Percentiles rank a stretch among this genome's conserved stretches.
These are phyloP conservation scores for Apamea monoglypha DNA, from an alignment of 2,888 invertebrate species.

Conservation along the genomic window DNA sequence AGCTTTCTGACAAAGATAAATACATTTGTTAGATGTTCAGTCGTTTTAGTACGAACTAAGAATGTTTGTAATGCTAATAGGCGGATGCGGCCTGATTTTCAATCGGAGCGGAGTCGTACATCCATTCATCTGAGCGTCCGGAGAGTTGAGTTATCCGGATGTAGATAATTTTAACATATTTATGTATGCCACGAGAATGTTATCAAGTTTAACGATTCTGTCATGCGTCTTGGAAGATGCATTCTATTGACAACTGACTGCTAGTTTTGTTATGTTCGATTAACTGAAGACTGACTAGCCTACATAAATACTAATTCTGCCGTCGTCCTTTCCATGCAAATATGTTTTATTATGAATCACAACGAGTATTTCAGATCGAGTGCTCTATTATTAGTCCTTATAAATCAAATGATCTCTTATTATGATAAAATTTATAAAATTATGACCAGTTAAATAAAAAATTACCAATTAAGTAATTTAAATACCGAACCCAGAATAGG, in stretches of 20 bases:
- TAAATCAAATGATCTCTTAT: neutral
- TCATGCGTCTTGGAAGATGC: constrained; percentile 60
- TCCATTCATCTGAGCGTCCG: constrained; percentile 78
- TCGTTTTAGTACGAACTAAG: constrained; percentile 76
- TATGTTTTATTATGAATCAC: constrained; percentile 21
- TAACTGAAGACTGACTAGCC: constrained; percentile 25
- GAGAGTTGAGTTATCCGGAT: constrained; percentile 79
- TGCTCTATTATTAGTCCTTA: neutral
- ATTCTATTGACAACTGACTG: constrained; percentile 32
- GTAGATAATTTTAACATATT: constrained; percentile 80
- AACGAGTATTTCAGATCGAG: constrained; percentile 10
- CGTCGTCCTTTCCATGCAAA: constrained; percentile 28
- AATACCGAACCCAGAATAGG: neutral
- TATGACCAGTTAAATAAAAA: neutral
- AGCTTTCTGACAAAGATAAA: constrained; percentile 7
- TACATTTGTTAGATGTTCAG: constrained; percentile 44
- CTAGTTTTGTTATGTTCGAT: constrained; percentile 26
- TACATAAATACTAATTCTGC: constrained; percentile 23
- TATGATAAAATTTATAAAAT: neutral
- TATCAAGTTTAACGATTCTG: constrained; percentile 68
- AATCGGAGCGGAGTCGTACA: constrained; percentile 77
- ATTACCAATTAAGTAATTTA: neutral
- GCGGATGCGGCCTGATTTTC: constrained; percentile 86
- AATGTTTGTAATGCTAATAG: constrained; percentile 81
- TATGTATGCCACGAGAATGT: constrained; percentile 72